A percentile compares a stretch with the other conserved stretches of the same genome.
Conservation (phyloP, 2,797 vertebrate genomes). For the Siniperca undulata region DNA sequence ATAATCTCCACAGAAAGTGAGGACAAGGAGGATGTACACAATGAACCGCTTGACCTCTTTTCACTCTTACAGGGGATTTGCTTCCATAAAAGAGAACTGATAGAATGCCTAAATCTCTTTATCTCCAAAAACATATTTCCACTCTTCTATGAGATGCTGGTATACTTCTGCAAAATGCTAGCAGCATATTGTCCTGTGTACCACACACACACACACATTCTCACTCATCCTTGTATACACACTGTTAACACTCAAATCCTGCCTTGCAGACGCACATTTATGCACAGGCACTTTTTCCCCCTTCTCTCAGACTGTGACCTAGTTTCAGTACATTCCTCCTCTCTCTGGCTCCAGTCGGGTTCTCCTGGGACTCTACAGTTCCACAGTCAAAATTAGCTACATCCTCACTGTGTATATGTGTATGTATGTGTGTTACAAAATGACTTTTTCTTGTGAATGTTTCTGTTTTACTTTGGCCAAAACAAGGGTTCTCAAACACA, state of each 20-base stretch:
- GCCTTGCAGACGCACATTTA: slow-evolving; percentile 58
- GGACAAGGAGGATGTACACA: slow-evolving; percentile 19
- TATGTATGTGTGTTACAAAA: slow-evolving; percentile 33
- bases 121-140: slow-evolving; percentile 58
- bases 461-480: slow-evolving; percentile 25
- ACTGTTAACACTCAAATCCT: slow-evolving; percentile 56
- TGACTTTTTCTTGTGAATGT: slow-evolving; percentile 17
- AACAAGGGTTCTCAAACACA: too few species aligned
- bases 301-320: slow-evolving; percentile 78
- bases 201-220: slow-evolving; percentile 27
- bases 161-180: slow-evolving; percentile 30
- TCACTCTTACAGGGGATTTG: slow-evolving; percentile 39
- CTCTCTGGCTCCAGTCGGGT: slow-evolving; percentile 67
- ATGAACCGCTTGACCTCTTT: slow-evolving; percentile 42
- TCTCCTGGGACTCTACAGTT: slow-evolving; percentile 71
- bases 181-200: slow-evolving; percentile 35
- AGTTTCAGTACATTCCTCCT: slow-evolving; percentile 81
- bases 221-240: slow-evolving; percentile 27
- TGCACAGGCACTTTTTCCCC: slow-evolving; percentile 51
- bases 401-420: slow-evolving; percentile 33
- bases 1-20: slow-evolving; percentile 53
- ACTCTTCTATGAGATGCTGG: slow-evolving; percentile 40
- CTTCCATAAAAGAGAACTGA: slow-evolving; percentile 26
- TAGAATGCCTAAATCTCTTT: slow-evolving; percentile 46
- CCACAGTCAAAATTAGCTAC: slow-evolving; percentile 56